phyloP scores from a whole-genome alignment of 1,140 invertebrate genomes.

The Aphidius gifuensis region DNA sequence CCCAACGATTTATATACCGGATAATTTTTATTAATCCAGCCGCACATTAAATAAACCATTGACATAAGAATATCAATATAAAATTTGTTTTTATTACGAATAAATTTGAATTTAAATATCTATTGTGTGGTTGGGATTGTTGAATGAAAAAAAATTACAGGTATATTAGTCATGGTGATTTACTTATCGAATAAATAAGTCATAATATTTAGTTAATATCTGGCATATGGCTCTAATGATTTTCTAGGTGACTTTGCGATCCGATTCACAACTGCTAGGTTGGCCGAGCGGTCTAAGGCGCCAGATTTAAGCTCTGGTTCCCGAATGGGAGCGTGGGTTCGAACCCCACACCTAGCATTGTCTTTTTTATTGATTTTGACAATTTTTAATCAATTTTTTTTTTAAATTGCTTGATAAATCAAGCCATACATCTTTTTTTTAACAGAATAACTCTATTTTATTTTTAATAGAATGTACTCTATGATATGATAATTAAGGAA shows the following conservation, averaged over 20 bases:
- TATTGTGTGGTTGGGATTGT: no score
- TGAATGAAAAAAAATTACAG: no score
- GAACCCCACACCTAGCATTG: constrained; percentile 53
- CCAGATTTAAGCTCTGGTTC: constrained; percentile 61
- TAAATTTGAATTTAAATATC: not conserved
- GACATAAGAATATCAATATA: not conserved
- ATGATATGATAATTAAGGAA: no score
- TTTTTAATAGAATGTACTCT: no score
- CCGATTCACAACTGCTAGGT: constrained; percentile 40
- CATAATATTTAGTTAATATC: no score
- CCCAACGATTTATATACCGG: not conserved
- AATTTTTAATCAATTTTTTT: no score
- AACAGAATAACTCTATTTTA: no score
- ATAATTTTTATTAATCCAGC: not conserved
- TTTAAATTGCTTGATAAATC: no score
- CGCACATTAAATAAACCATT: not conserved
- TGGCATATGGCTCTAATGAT: not conserved
- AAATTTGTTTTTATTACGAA: not conserved
- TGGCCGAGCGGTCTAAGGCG: constrained; percentile 60
- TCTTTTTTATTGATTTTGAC: no score
- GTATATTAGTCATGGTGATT: no score
- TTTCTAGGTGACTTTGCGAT: not conserved
- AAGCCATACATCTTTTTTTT: no score
- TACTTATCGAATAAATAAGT: no score
- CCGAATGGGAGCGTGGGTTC: constrained; percentile 59